These are phyloP conservation scores for Bradypodion pumilum DNA, from an alignment of 2,797 vertebrate genomes.

Conservation along the genomic window DNA sequence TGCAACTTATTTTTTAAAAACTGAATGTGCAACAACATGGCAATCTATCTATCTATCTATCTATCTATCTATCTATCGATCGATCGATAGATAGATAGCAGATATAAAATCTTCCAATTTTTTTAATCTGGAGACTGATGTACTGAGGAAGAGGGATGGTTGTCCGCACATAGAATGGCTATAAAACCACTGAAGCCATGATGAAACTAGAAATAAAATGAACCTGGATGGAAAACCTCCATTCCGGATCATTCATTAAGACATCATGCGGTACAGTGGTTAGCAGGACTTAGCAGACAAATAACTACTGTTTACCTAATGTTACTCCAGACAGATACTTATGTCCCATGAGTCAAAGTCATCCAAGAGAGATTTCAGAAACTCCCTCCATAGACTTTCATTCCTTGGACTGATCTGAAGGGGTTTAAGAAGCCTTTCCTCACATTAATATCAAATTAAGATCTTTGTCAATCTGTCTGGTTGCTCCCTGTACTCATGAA, in stretches of 20 bases:
- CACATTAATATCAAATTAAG: background rate
- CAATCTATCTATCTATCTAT: no score
- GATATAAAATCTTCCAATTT: background rate
- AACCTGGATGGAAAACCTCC: background rate
- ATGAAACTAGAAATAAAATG: background rate
- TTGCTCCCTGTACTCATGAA: background rate
- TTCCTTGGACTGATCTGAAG: background rate
- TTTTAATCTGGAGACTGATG: background rate
- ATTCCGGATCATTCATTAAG: background rate
- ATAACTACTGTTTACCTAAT: background rate
- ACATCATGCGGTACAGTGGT: background rate
- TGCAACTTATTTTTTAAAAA: no score
- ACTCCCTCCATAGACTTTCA: background rate
- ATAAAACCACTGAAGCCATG: background rate
- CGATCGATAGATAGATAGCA: no score
- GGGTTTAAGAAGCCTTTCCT: background rate
- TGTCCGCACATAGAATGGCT: background rate
- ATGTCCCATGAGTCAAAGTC: background rate
- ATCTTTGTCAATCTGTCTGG: background rate
- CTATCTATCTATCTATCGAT: no score
- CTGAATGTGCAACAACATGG: background rate
- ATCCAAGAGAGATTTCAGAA: background rate
- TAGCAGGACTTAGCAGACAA: background rate
- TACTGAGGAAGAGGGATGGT: background rate
- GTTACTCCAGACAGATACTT: background rate